A percentile compares a stretch with the other conserved stretches of the same genome.
Evolutionary conservation across 1,140 invertebrate species (phyloP).

Genomic region (Macrobrachium rosenbergii): DNA sequence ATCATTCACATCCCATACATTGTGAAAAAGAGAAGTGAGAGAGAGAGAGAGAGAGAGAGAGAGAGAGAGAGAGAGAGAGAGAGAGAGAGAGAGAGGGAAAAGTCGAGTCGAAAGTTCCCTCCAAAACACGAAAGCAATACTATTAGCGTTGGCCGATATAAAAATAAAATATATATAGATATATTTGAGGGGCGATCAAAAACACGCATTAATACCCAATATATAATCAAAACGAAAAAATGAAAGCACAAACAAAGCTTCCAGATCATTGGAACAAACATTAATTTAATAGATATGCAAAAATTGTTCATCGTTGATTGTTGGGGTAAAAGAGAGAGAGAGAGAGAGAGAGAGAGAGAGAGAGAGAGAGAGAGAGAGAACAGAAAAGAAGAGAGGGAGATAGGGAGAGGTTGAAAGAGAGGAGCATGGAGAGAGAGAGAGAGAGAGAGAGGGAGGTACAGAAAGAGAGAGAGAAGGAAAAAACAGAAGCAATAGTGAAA

Average conservation of each 20-base stretch:
- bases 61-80: constrained; percentile 14
- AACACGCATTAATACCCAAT: too few species aligned
- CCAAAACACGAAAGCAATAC: too few species aligned
- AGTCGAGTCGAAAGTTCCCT: neutral
- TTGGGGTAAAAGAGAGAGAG: neutral
- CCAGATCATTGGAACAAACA: too few species aligned
- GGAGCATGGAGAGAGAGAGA: neutral
- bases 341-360: too few species aligned
- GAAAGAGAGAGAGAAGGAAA: neutral
- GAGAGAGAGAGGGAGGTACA: neutral
- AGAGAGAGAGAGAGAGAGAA: neutral
- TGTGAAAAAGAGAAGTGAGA: constrained; percentile 3
- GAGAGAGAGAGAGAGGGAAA: neutral
- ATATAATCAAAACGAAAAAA: too few species aligned
- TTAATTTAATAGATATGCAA: too few species aligned
- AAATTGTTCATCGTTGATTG: too few species aligned
- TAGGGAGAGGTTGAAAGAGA: neutral
- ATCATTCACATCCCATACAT: too few species aligned
- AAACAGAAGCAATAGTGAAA: neutral
- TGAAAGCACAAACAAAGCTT: too few species aligned
- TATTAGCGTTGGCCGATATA: too few species aligned
- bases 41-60: constrained; percentile 24
- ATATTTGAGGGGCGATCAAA: too few species aligned
- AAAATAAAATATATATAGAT: too few species aligned
- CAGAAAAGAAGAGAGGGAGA: neutral